Evolutionary conservation across 2,113 vertebrate genomes (phyloP).

Genomic region (Labeo rohita): DNA sequence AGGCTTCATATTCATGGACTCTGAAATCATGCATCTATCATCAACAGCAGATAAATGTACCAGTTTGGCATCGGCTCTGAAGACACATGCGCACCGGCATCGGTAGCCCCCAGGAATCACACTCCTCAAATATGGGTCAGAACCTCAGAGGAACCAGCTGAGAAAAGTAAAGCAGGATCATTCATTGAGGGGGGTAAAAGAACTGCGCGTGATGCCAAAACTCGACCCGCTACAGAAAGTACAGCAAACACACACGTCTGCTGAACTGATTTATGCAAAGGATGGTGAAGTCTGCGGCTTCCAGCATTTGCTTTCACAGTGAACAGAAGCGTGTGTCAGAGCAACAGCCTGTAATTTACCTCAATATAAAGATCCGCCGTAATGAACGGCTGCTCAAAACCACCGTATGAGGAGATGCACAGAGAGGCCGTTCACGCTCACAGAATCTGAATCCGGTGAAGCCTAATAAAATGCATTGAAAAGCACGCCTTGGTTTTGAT

Average conservation of each 20-base stretch:
- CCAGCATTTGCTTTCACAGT: background rate
- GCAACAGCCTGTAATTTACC: background rate
- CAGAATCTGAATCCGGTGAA: background rate
- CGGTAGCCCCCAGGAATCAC: background rate
- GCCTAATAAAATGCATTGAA: background rate
- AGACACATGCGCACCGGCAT: background rate
- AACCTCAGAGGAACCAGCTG: background rate
- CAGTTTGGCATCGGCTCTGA: background rate
- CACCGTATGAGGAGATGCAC: background rate
- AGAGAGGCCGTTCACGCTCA: background rate
- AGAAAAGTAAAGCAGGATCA: background rate
- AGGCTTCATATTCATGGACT: background rate
- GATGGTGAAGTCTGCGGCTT: background rate
- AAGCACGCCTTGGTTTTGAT: background rate
- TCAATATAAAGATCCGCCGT: background rate
- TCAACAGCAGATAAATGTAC: background rate
- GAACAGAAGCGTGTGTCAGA: background rate
- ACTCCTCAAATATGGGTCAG: background rate
- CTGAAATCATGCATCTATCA: background rate
- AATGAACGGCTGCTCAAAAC: background rate
- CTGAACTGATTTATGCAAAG: background rate
- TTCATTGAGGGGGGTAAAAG: background rate
- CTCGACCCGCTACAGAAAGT: background rate
- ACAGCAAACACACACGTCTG: background rate
- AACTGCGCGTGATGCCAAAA: background rate